A percentile compares a stretch with the other conserved stretches of the same genome.
phyloP scores from a whole-genome alignment of 2,113 vertebrate genomes.

The Oncorhynchus masou region DNA sequence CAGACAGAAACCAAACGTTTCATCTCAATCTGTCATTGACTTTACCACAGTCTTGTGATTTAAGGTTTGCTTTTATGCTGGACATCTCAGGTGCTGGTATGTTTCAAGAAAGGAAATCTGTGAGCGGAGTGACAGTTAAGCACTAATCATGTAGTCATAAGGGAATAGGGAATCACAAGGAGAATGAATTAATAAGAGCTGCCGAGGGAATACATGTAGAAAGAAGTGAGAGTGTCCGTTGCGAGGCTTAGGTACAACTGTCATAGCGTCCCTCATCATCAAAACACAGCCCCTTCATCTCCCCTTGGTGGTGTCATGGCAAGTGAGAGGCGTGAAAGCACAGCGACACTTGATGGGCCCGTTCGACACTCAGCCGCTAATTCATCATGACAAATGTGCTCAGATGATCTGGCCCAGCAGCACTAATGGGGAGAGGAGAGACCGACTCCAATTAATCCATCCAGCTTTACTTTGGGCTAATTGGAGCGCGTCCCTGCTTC shows the following conservation, averaged over 20 bases:
- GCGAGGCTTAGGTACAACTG: slow-evolving; percentile 71
- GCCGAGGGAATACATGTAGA: slow-evolving; percentile 62
- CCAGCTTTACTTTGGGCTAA: slow-evolving; percentile 73
- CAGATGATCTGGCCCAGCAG: slow-evolving; percentile 72
- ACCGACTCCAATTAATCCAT: slow-evolving; percentile 73
- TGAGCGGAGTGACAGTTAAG: slow-evolving; percentile 66
- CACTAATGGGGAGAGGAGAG: slow-evolving; percentile 72
- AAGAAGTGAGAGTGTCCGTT: slow-evolving; percentile 67
- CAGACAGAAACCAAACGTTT: not conserved
- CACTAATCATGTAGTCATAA: slow-evolving; percentile 70
- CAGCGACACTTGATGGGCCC: slow-evolving; percentile 68
- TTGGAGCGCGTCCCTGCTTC: slow-evolving; percentile 69
- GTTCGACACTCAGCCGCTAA: slow-evolving; percentile 70
- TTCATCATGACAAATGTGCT: slow-evolving; percentile 78
- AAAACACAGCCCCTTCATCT: slow-evolving; percentile 66
- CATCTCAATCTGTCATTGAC: slow-evolving; percentile 25
- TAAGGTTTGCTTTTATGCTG: slow-evolving; percentile 55
- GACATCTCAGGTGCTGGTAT: slow-evolving; percentile 72
- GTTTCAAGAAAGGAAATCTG: slow-evolving; percentile 63
- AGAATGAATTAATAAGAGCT: slow-evolving; percentile 69
- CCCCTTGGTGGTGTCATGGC: slow-evolving; percentile 69
- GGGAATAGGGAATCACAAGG: slow-evolving; percentile 57
- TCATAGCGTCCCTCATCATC: slow-evolving; percentile 58
- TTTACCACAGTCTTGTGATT: slow-evolving; percentile 49
- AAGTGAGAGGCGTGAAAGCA: slow-evolving; percentile 75